A percentile compares a stretch with the other conserved stretches of the same genome.
Conservation (phyloP, 2,888 invertebrate species). For the Brachyptera risi region DNA sequence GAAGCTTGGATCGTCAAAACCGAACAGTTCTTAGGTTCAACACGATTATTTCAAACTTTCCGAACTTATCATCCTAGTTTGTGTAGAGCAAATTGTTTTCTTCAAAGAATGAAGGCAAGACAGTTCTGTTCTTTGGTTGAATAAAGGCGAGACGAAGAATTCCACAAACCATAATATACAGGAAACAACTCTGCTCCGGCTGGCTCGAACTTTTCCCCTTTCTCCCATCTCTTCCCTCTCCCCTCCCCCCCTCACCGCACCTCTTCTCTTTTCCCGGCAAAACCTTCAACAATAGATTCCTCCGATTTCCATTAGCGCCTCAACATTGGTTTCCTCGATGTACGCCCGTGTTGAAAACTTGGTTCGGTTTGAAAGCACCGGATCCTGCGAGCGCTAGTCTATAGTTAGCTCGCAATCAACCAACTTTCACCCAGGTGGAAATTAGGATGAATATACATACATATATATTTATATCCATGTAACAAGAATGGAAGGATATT, state of each 20-base stretch:
- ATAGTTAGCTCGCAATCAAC: no score
- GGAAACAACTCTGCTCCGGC: background rate
- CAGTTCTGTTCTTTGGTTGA: no score
- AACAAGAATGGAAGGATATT: no score
- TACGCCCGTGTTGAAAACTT: slow-evolving; percentile 7
- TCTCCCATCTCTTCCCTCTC: background rate
- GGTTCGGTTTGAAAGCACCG: background rate
- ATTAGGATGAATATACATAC: no score
- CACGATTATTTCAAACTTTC: no score
- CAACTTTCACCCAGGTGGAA: no score
- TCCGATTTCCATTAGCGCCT: slow-evolving; percentile 25
- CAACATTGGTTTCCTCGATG: slow-evolving; percentile 6
- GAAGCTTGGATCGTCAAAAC: no score
- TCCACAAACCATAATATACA: background rate
- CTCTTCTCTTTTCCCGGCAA: background rate
- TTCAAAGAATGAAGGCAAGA: no score
- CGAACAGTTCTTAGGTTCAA: no score
- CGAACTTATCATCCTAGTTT: no score
- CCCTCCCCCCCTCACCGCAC: background rate
- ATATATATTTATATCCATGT: no score
- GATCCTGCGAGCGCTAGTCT: background rate
- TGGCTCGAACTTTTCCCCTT: background rate
- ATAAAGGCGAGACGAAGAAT: background rate
- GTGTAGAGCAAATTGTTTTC: no score
- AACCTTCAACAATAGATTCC: slow-evolving; percentile 25